A percentile compares a stretch with the other conserved stretches of the same genome.
Evolutionary conservation across 1,140 invertebrate genomes (phyloP).

Genomic region (Ericerus pela): DNA sequence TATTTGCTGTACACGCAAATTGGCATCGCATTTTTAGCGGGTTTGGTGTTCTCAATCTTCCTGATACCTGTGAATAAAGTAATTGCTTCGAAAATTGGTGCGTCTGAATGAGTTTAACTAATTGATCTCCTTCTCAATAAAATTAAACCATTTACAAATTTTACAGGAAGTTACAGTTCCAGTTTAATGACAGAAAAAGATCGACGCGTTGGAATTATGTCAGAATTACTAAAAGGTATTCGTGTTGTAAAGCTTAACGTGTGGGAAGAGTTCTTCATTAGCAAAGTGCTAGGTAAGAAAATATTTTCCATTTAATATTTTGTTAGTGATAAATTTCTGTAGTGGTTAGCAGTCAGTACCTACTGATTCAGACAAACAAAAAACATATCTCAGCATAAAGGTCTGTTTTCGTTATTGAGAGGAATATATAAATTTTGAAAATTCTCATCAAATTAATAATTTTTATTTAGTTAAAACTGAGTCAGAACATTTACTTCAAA

Average conservation of each 20-base stretch:
- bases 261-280: slow-evolving; percentile 81
- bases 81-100: slow-evolving; percentile 78
- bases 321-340: neutral
- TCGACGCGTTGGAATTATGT: slow-evolving; percentile 69
- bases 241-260: slow-evolving; percentile 80
- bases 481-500: too few species aligned
- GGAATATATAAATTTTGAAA: too few species aligned
- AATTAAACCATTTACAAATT: slow-evolving; percentile 7
- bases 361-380: too few species aligned
- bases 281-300: slow-evolving; percentile 38
- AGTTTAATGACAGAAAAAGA: slow-evolving; percentile 89
- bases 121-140: slow-evolving; percentile 9
- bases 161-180: slow-evolving; percentile 48
- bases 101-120: slow-evolving; percentile 9
- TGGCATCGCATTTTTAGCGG: slow-evolving; percentile 78
- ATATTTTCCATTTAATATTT: slow-evolving; percentile 1
- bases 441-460: too few species aligned
- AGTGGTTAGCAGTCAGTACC: too few species aligned
- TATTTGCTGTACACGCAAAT: slow-evolving; percentile 76
- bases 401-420: too few species aligned
- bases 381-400: too few species aligned
- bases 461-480: too few species aligned
- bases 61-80: slow-evolving; percentile 89
- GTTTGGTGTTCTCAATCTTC: slow-evolving; percentile 67
- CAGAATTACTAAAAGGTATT: slow-evolving; percentile 75